These are phyloP conservation scores for Frankliniella fusca DNA, from an alignment of 2,888 invertebrate genomes.

Conservation along the genomic window DNA sequence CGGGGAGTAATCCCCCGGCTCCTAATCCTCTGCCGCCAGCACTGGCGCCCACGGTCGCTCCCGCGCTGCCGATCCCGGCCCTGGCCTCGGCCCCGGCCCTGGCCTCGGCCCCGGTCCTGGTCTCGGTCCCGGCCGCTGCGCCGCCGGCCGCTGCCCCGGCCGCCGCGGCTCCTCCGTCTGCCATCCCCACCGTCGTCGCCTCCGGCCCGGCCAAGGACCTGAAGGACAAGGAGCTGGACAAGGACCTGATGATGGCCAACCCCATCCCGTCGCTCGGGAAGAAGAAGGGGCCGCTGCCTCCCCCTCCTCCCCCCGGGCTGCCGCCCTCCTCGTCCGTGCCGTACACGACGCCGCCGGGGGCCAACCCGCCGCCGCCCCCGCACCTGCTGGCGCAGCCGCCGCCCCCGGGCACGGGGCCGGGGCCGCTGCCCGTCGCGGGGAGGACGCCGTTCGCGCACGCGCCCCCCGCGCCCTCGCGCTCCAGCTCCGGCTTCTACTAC, in stretches of 20 bases:
- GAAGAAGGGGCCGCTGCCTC: slow-evolving; percentile 29
- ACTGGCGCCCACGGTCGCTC: not conserved
- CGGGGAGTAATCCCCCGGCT: too few species aligned
- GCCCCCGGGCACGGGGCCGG: not conserved
- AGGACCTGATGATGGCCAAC: not conserved
- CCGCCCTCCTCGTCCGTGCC: slow-evolving; percentile 28
- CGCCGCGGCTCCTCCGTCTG: not conserved
- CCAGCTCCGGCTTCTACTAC: slow-evolving; percentile 1
- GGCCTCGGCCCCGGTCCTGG: not conserved
- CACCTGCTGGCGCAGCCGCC: slow-evolving; percentile 7
- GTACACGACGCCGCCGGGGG: not conserved
- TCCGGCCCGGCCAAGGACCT: not conserved
- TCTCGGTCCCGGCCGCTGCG: slow-evolving; percentile 16
- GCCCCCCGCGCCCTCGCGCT: too few species aligned
- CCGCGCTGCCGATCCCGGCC: not conserved
- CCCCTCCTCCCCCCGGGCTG: slow-evolving; percentile 30
- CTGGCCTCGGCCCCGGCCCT: not conserved
- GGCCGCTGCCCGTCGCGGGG: not conserved
- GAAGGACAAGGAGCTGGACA: not conserved
- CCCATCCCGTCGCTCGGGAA: not conserved
- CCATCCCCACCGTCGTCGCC: not conserved
- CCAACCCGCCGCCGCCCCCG: not conserved
- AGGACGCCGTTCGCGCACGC: too few species aligned
- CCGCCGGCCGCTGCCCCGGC: not conserved
- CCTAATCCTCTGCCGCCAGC: not conserved